Conservation (phyloP, 2,113 vertebrate species). For the Lathamus discolor region DNA sequence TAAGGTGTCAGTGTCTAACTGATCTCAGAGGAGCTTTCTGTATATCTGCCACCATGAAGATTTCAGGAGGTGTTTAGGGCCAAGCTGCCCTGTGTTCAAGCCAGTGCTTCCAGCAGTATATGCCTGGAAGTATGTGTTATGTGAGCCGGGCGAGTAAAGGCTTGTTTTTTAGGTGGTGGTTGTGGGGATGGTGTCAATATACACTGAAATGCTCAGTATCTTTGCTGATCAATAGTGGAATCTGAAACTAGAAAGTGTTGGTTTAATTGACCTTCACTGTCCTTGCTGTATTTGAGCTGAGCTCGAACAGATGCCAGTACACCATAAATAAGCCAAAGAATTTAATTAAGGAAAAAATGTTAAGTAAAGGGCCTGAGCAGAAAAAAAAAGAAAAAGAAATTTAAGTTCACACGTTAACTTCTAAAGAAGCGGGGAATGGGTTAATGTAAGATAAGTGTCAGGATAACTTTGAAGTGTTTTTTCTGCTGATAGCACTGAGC, state of each 20-base stretch:
- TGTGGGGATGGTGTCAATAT: neutral
- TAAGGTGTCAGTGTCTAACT: neutral
- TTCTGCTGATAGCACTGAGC: conserved; percentile 6
- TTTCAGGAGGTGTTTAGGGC: neutral
- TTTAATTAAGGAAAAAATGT: neutral
- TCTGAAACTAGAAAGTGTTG: neutral
- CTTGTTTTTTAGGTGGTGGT: neutral
- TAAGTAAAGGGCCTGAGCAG: neutral
- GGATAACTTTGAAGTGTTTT: conserved; percentile 46
- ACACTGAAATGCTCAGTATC: neutral
- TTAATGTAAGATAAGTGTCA: conserved; percentile 15
- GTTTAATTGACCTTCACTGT: conserved; percentile 8
- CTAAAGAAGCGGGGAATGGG: neutral
- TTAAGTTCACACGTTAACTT: neutral
- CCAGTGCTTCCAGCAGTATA: neutral
- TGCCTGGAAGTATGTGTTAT: neutral
- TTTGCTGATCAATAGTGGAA: neutral
- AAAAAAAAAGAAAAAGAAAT: neutral
- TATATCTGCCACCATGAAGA: neutral
- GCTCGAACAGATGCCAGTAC: conserved; percentile 38
- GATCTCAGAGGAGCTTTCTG: neutral
- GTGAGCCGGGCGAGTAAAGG: neutral
- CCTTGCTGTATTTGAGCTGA: neutral
- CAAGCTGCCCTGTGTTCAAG: neutral
- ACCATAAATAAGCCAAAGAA: conserved; percentile 33